These are phyloP conservation scores for Epicauta chinensis DNA, from an alignment of 1,140 invertebrate species.

Conservation along the genomic window DNA sequence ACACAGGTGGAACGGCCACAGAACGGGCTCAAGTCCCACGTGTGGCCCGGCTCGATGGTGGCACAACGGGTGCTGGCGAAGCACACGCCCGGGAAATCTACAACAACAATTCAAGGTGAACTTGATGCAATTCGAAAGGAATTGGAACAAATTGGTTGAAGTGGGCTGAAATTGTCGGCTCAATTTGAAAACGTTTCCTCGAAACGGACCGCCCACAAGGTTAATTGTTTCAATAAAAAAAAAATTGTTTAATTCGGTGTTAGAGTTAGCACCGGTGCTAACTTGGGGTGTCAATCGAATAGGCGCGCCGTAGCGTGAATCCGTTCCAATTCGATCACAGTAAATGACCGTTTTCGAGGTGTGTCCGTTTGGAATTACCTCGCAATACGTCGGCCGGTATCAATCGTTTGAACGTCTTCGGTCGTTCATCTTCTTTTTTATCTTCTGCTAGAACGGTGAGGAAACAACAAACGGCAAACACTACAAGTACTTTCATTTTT, in stretches of 20 bases:
- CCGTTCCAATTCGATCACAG: no score
- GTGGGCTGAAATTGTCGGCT: no score
- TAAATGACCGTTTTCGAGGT: neutral
- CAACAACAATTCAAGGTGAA: constrained; percentile 36
- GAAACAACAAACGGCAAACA: constrained; percentile 45
- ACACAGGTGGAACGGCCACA: constrained; percentile 82
- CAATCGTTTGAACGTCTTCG: constrained; percentile 67
- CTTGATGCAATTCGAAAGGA: no score
- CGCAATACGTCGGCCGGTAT: constrained; percentile 81
- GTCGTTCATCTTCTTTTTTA: constrained; percentile 49
- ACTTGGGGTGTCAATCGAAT: no score
- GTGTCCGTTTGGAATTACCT: constrained; percentile 47
- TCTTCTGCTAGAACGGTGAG: constrained; percentile 53
- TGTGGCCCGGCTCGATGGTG: constrained; percentile 73
- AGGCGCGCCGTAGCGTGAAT: no score
- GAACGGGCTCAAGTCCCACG: constrained; percentile 80
- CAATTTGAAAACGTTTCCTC: no score
- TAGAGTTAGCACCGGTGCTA: no score
- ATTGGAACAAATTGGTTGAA: no score
- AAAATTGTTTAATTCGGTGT: no score
- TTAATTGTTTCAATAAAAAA: neutral
- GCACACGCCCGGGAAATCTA: constrained; percentile 85
- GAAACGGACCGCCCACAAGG: no score
- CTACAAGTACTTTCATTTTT: constrained; percentile 42
- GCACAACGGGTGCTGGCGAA: constrained; percentile 85